Base-by-base conservation (phyloP, 1,140 invertebrate species). In the Triops longicaudatus region DNA sequence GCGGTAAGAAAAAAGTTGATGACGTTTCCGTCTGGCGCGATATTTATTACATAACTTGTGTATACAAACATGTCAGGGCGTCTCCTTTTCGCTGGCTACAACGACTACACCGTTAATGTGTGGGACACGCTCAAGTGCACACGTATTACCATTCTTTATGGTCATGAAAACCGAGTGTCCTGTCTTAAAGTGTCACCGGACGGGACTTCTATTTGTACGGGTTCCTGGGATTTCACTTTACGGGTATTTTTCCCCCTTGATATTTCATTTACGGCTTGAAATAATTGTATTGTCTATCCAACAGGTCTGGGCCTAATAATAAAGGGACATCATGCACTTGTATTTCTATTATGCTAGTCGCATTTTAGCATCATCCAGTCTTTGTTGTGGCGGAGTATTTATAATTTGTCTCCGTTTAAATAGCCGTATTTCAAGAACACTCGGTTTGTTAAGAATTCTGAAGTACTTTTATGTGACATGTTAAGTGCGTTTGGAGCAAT, bases 71-170 rank as follows among this genome's bases (percentile, higher is more conserved):
- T 28, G 14, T 22, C 81, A 92, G 93, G 97, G 27, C 92, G 97
- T 14, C 86, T 99, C 74, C 86, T 99, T 79, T 99, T 99, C 87
- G 97, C 97, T 79, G 98, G 97, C 73, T 99, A 99, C 87, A 97
- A 97, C 85, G 98, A 99, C 86, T 98, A 99, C 84, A 98, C 96
- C 26, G 93, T 99, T 27, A 97, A 98, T 86, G 92, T 98, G 17
- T 99, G 98, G 98, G 98, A 99, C 86, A 95, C 96, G 22, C 85
- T 99, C 41, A 99, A 99, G 83, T 97, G 92, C 83, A 89, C 90
- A 75, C 88, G 98, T 77, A 90, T 98, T 17, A 92, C 92, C 82
- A 90, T 98, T 78, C 86, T 99, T 28, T 98, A 98, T 83, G 97
- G 97, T 1, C 98, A 99, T 86, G 98, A 99, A 86, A 99, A 99